Base-by-base conservation (phyloP, 2,888 invertebrate genomes). In the Conchocele bisecta region DNA sequence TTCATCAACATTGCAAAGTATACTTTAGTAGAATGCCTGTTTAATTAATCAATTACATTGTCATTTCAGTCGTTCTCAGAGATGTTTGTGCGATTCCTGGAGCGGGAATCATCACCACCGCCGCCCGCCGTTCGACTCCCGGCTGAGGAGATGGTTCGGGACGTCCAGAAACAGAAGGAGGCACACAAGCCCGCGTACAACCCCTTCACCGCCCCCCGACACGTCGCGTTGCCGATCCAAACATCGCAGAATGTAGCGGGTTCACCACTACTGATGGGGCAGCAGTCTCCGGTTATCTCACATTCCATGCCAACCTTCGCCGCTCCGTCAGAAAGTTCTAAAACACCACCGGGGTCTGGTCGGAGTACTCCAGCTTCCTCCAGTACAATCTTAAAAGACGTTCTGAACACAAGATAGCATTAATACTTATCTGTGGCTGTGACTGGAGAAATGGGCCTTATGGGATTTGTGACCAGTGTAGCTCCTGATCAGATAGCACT, bases 51-150 rank as follows among this genome's bases (percentile, higher is more conserved):
- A 11, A 35, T 15, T 35, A 13, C 37, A n/a, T n/a, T 66, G 76
- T 72, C 28, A 29, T 85, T 90, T 22, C 89, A 92, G 92, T 94
- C 94, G 0, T 91, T 95, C 72, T 94, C 95, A 0, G 94, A 94
- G 86, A 94, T 95, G 67, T 95, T 95, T 90, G 94, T 95, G 13
- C 93, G 93, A 82, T 97, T 97, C 92, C 92, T 97, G 79, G 96
- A 97, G 90, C 94, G 93, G 75, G 97, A 97, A 91, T 96, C 96
- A 0, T 93, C 93, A 65, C 96, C 96, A 0, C 86, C 87, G 37
- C 86, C 85, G 7, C 85, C 89, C 26, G 79, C 87, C 9, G 73
- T 88, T 24, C 86, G 86, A 44, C 86, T 92, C 13, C 91, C 91
- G 1, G 89, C 89, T 0, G 91, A 91, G 64, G 83, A 88, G 58